Evolutionary conservation across 1,140 invertebrate species (phyloP).

Genomic region (Drosophila malerkotliana): DNA sequence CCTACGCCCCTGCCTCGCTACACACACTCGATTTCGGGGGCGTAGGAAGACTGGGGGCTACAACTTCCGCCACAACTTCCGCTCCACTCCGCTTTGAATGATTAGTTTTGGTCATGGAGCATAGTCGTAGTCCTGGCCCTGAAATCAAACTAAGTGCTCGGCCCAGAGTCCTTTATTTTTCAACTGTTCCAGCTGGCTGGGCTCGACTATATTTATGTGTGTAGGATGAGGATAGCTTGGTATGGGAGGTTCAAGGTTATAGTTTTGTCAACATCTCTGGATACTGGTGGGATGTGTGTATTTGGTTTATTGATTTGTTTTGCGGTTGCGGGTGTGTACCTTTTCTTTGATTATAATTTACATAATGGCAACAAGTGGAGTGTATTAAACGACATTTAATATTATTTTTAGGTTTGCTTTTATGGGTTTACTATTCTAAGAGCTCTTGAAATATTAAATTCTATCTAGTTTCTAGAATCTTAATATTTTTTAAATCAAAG

Average conservation of each 20-base stretch:
- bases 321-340: slow-evolving; percentile 6
- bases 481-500: slow-evolving; percentile 8
- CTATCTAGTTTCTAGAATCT: slow-evolving; percentile 14
- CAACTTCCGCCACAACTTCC: slow-evolving; percentile 65
- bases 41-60: slow-evolving; percentile 39
- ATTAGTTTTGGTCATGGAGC: slow-evolving; percentile 69
- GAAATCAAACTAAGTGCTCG: slow-evolving; percentile 60
- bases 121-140: slow-evolving; percentile 33
- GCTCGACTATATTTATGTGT: not conserved
- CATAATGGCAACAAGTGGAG: slow-evolving; percentile 45
- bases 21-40: slow-evolving; percentile 6
- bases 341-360: slow-evolving; percentile 45
- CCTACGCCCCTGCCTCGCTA: slow-evolving; percentile 1
- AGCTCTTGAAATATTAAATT: not conserved
- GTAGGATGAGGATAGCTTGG: not conserved
- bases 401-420: too few relatives aligned
- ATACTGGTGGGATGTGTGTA: slow-evolving; percentile 30
- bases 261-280: slow-evolving; percentile 53
- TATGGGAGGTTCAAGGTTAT: slow-evolving; percentile 30
- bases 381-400: not conserved
- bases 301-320: slow-evolving; percentile 52
- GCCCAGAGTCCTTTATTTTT: slow-evolving; percentile 35
- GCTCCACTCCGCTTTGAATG: slow-evolving; percentile 64
- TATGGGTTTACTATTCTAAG: too few relatives aligned
- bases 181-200: slow-evolving; percentile 24